These are phyloP conservation scores for Istiophorus platypterus DNA, from an alignment of 2,113 vertebrate genomes.

Conservation along the genomic window DNA sequence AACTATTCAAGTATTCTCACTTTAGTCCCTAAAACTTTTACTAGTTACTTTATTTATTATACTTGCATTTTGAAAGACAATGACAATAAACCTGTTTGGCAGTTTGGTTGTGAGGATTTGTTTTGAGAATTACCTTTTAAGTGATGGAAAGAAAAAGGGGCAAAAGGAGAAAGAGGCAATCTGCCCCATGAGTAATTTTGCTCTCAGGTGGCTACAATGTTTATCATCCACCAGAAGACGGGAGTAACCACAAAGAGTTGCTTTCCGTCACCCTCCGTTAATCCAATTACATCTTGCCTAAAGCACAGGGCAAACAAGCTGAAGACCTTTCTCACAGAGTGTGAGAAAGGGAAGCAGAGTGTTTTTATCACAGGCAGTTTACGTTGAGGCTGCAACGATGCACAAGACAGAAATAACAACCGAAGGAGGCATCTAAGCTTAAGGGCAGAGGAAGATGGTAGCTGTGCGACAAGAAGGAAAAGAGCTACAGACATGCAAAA, in stretches of 20 bases:
- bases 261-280: constrained; percentile 38
- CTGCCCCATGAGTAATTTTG: constrained; percentile 34
- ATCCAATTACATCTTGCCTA: constrained; percentile 49
- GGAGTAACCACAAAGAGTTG: constrained; percentile 28
- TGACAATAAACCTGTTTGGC: no score
- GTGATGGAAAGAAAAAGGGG: not conserved
- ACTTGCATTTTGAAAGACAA: no score
- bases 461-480: not conserved
- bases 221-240: constrained; percentile 32
- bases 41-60: no score
- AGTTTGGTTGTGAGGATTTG: no score
- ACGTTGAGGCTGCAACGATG: not conserved
- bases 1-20: no score
- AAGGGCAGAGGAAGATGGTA: not conserved
- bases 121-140: no score
- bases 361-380: constrained; percentile 8
- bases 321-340: constrained; percentile 36
- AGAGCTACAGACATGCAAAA: not conserved
- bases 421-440: not conserved
- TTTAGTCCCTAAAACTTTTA: no score
- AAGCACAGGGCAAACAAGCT: constrained; percentile 19
- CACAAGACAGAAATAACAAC: not conserved
- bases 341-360: not conserved
- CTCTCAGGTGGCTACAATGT: constrained; percentile 16
- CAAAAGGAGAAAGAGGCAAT: not conserved